These are phyloP conservation scores for Noctua pronuba DNA, from an alignment of 2,888 invertebrate species.

Conservation along the genomic window DNA sequence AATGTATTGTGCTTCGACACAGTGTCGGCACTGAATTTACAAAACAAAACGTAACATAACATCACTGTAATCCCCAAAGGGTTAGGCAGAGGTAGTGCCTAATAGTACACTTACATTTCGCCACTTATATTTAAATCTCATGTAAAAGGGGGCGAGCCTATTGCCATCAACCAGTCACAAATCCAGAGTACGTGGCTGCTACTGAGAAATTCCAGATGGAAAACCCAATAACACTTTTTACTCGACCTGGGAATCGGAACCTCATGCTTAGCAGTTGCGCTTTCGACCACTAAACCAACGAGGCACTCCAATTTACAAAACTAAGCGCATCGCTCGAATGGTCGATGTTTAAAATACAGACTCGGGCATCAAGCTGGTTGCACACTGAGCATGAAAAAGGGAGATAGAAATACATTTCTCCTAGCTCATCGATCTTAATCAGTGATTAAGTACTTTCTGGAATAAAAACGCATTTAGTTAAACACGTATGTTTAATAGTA, in stretches of 20 bases:
- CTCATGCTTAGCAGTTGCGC: too few species aligned
- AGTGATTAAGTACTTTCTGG: slow-evolving; percentile 6
- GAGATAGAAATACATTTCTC: neutral
- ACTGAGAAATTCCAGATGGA: too few species aligned
- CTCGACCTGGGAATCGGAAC: too few species aligned
- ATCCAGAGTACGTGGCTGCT: too few species aligned
- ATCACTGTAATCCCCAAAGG: too few species aligned
- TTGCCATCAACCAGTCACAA: too few species aligned
- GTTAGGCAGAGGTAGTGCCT: too few species aligned
- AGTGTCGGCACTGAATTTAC: slow-evolving; percentile 39
- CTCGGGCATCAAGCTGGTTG: slow-evolving; percentile 2
- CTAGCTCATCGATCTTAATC: neutral
- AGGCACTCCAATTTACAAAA: slow-evolving; percentile 32
- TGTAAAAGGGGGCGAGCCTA: too few species aligned
- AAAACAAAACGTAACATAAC: slow-evolving; percentile 27
- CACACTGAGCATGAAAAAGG: slow-evolving; percentile 22
- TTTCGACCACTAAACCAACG: too few species aligned
- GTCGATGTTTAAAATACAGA: slow-evolving; percentile 53
- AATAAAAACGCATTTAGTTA: neutral
- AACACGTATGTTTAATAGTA: neutral
- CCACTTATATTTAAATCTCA: too few species aligned
- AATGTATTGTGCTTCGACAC: slow-evolving; percentile 50
- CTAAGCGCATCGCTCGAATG: slow-evolving; percentile 28
- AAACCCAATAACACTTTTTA: too few species aligned
- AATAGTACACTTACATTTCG: too few species aligned